These are phyloP conservation scores for Protophormia terraenovae DNA, from an alignment of 2,888 invertebrate species.

Conservation along the genomic window DNA sequence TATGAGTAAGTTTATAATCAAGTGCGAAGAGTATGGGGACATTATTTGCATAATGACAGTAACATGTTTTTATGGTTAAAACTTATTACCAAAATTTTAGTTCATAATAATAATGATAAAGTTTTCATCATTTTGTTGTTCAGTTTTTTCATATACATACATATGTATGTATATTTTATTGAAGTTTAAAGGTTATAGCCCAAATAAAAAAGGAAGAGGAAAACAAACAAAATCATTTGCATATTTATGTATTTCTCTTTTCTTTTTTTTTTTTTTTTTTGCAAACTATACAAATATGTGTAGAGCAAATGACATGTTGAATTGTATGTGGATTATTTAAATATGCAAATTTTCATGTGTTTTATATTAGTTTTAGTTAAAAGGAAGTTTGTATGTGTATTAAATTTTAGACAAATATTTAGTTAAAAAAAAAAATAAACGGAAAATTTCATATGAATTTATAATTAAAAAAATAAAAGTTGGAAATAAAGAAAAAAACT, in stretches of 20 bases:
- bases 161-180: conserved; percentile 63
- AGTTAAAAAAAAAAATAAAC: background rate
- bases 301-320: conserved; percentile 47
- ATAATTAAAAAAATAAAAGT: conserved; percentile 41
- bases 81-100: conserved; percentile 63
- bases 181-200: conserved; percentile 58
- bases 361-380: conserved; percentile 6
- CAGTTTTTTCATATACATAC: conserved; percentile 29
- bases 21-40: background rate
- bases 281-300: conserved; percentile 20
- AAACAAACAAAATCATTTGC: conserved; percentile 25
- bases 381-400: background rate
- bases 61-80: conserved; percentile 64
- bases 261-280: too few species aligned
- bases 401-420: background rate
- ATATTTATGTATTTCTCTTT: conserved; percentile 30
- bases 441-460: conserved; percentile 30
- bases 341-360: conserved; percentile 57
- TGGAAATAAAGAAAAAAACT: background rate
- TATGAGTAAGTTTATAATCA: background rate
- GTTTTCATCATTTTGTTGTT: conserved; percentile 55
- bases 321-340: conserved; percentile 50
- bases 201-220: background rate
- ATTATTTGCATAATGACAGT: conserved; percentile 67
- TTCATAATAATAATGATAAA: conserved; percentile 63